A percentile compares a stretch with the other conserved stretches of the same genome.
Conservation (phyloP, 2,797 vertebrate genomes). For the Tragopan temminckii region DNA sequence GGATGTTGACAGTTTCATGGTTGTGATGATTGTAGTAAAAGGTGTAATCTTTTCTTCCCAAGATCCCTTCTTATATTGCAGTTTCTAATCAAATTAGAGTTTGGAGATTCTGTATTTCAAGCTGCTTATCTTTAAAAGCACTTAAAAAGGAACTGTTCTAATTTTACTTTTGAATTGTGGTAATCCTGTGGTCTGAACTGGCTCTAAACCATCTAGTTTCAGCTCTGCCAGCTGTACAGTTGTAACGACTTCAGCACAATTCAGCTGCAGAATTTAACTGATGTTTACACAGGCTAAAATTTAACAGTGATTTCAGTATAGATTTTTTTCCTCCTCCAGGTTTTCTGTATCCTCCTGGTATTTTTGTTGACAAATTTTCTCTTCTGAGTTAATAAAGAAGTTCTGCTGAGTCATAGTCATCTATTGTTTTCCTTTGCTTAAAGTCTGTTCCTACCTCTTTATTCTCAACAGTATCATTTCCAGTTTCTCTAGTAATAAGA, state of each 20-base stretch:
- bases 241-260: neutral
- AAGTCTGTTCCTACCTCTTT: neutral
- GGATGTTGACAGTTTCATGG: neutral
- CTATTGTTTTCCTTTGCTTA: neutral
- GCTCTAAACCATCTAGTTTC: neutral
- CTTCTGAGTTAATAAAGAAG: neutral
- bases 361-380: neutral
- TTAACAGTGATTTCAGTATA: neutral
- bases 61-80: neutral
- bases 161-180: neutral
- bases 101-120: neutral
- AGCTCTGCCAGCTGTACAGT: neutral
- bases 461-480: fast-evolving
- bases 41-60: neutral
- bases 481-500: neutral
- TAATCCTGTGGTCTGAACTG: neutral
- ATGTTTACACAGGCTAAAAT: neutral
- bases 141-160: fast-evolving
- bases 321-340: neutral
- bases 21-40: neutral
- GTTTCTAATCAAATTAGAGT: neutral
- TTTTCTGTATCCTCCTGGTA: neutral
- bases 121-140: neutral
- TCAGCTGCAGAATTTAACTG: neutral
- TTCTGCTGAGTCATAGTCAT: neutral